Evolutionary conservation across 1,140 invertebrate species (phyloP).

Genomic region (Phthorimaea operculella): DNA sequence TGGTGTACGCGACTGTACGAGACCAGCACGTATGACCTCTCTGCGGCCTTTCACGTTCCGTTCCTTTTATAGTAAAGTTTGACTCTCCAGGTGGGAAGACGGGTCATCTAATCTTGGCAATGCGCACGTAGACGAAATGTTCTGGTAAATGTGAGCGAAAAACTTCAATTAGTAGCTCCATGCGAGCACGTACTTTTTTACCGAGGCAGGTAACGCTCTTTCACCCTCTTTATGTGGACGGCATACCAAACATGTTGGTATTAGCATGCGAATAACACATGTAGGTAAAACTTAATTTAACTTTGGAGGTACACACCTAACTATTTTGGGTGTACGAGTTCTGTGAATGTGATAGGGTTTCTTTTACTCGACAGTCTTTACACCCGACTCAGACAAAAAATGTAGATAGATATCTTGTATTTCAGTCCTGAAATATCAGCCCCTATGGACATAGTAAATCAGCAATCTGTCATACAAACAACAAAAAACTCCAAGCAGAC

Average conservation of each 20-base stretch:
- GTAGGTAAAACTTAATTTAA: too few species aligned
- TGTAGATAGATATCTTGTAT: too few species aligned
- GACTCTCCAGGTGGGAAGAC: background rate
- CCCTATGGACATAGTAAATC: too few species aligned
- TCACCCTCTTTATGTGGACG: background rate
- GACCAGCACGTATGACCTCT: background rate
- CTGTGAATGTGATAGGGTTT: too few species aligned
- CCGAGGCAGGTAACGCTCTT: background rate
- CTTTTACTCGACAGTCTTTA: too few species aligned
- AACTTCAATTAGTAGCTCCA: conserved; percentile 6
- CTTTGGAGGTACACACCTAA: too few species aligned
- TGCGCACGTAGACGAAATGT: background rate
- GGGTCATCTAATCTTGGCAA: background rate
- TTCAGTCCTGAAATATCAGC: too few species aligned
- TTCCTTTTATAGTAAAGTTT: background rate
- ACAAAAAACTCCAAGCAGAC: too few species aligned
- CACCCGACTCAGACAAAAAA: too few species aligned
- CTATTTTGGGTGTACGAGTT: too few species aligned
- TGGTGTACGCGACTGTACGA: too few species aligned
- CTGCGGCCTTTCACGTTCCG: background rate
- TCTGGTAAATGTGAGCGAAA: conserved; percentile 2
- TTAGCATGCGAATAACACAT: background rate
- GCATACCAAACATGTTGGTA: background rate
- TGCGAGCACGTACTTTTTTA: conserved; percentile 1
- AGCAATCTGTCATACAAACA: too few species aligned